Evolutionary conservation across 1,140 invertebrate species (phyloP).

Genomic region (Pogonomyrmex barbatus): DNA sequence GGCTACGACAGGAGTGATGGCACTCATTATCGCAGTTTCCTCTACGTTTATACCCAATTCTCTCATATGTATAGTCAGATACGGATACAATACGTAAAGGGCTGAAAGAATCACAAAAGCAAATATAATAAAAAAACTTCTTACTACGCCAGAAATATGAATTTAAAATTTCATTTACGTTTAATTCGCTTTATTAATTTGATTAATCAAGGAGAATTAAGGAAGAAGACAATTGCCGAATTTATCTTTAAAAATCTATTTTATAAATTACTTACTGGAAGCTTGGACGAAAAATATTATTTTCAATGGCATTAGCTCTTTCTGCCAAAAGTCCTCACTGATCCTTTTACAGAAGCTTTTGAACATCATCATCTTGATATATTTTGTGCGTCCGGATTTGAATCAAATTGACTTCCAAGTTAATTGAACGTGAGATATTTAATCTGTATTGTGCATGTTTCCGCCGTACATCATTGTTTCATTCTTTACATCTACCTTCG

Average conservation of each 20-base stretch:
- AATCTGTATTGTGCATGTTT: conserved; percentile 24
- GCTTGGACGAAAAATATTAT: conserved; percentile 92
- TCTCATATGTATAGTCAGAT: conserved; percentile 94
- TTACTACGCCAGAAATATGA: background rate
- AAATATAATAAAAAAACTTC: background rate
- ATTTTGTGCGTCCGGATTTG: background rate
- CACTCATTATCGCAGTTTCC: conserved; percentile 95
- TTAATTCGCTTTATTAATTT: background rate
- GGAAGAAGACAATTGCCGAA: background rate
- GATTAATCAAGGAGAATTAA: background rate
- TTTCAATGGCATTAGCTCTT: conserved; percentile 91
- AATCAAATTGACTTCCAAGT: background rate
- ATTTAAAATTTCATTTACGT: background rate
- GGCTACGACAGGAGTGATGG: conserved; percentile 91
- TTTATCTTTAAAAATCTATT: background rate
- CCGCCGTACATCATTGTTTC: conserved; percentile 38
- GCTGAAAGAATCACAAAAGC: conserved; percentile 85
- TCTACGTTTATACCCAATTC: conserved; percentile 93
- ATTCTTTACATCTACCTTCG: conserved; percentile 8
- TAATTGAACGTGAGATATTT: background rate
- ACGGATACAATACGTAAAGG: conserved; percentile 92
- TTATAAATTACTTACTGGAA: conserved; percentile 88
- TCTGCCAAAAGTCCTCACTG: conserved; percentile 90
- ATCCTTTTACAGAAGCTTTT: conserved; percentile 89
- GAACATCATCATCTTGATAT: conserved; percentile 86